Conservation (phyloP, 2,797 vertebrate species). For the Neosalanx taihuensis region DNA sequence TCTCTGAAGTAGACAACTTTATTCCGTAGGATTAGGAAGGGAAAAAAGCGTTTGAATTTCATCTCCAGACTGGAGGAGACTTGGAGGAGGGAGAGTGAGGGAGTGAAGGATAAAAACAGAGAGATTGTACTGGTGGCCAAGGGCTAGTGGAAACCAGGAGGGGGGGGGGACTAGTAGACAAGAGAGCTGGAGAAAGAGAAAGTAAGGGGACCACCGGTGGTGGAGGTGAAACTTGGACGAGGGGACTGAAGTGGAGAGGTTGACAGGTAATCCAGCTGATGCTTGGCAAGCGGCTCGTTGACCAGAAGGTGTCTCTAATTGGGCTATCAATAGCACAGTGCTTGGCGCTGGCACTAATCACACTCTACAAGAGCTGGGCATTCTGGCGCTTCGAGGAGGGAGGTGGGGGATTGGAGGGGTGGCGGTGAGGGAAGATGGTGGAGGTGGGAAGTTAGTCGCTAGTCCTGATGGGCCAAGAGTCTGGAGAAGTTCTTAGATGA, state of each 20-base stretch:
- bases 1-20: slow-evolving; percentile 79
- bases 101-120: slow-evolving; percentile 9
- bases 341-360: slow-evolving; percentile 71
- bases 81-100: slow-evolving; percentile 13
- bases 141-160: background rate
- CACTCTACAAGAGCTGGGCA: slow-evolving; percentile 46
- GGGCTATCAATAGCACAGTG: slow-evolving; percentile 75
- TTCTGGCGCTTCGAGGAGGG: slow-evolving; percentile 15
- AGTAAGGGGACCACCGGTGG: slow-evolving; percentile 1
- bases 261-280: slow-evolving; percentile 80
- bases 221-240: slow-evolving; percentile 65
- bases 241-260: slow-evolving; percentile 67
- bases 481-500: background rate
- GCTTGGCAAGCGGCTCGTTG: slow-evolving; percentile 71
- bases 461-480: slow-evolving; percentile 5
- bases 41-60: slow-evolving; percentile 70
- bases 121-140: slow-evolving; percentile 49
- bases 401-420: background rate
- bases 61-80: background rate
- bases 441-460: background rate
- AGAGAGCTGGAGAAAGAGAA: slow-evolving; percentile 8
- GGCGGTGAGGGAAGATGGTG: background rate
- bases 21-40: slow-evolving; percentile 83
- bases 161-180: slow-evolving; percentile 1
- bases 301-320: slow-evolving; percentile 79